phyloP scores from a whole-genome alignment of 2,113 vertebrate species.

The Aptenodytes forsteri region DNA sequence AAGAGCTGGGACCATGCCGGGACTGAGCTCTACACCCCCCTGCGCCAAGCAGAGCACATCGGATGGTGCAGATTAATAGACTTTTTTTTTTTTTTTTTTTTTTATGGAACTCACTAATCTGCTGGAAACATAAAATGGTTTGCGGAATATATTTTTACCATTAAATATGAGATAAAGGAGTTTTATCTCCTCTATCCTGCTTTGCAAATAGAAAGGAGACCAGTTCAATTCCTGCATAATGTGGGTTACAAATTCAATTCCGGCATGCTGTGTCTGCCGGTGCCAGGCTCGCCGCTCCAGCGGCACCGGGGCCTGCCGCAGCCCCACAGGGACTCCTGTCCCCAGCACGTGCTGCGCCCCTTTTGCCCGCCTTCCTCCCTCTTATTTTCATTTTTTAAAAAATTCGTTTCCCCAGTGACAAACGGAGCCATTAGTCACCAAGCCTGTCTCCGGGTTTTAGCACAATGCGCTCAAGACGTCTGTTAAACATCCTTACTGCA shows the following conservation, averaged over 20 bases:
- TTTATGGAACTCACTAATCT: constrained; percentile 50
- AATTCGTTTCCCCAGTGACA: constrained; percentile 13
- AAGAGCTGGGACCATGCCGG: not conserved
- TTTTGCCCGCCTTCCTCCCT: not conserved
- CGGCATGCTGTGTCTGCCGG: not conserved
- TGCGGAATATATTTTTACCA: constrained; percentile 37
- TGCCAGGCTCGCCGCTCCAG: accelerated
- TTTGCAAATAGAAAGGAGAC: constrained; percentile 58
- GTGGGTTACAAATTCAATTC: constrained; percentile 61
- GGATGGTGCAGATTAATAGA: not conserved
- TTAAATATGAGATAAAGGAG: constrained; percentile 64
- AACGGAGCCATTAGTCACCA: constrained; percentile 32
- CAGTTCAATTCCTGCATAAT: constrained; percentile 56
- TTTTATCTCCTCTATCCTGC: constrained; percentile 64
- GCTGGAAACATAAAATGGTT: constrained; percentile 48
- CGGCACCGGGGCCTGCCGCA: not conserved
- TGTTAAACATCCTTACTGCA: constrained; percentile 55
- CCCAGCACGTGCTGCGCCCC: accelerated
- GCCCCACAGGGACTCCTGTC: not conserved
- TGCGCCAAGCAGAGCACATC: accelerated
- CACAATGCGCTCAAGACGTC: not conserved
- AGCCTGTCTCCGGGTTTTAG: not conserved
- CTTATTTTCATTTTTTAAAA: not conserved
- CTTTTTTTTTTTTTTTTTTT: not conserved
- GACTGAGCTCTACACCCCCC: not conserved